Base-by-base conservation (phyloP, 2,797 vertebrate species). In the Lutjanus campechanus region DNA sequence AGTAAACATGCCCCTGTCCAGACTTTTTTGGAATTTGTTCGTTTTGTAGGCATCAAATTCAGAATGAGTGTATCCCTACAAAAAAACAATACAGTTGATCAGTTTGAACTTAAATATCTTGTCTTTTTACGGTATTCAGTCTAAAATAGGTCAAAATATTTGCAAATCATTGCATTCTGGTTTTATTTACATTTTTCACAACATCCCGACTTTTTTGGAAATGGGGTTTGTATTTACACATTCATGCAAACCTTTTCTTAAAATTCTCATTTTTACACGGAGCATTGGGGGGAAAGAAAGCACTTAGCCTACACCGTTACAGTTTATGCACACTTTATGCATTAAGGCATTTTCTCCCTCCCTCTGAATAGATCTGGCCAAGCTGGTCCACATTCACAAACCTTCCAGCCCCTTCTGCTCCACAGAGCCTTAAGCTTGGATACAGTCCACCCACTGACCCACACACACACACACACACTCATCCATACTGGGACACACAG, bases 361-460 rank as follows among this genome's bases (percentile, higher is more conserved):
- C 8, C 50, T 69, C 63, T 82, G 75, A 78, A 81, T 68, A 58
- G n/a, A 29, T 77, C 73, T 67, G 63, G 54, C 67, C 70, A 67
- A 87, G 64, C 67, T 69, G 50, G 50, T 69, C 36, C 55, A 71
- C 73, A 84, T 81, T 70, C 59, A 82, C 40, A 74, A 82, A 70
- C 73, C 61, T 47, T 69, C 46, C 73, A 70, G 55, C 66, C 55
- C 64, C 65, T n/a, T 82, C 67, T 89, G 46, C 70, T 74, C 60
- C 74, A 67, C 17, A 79, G 82, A 84, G 76, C 72, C 54, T 17
- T 68, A 61, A 76, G 64, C 84, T 74, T 80, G 76, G 85, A 86
- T 44, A 19, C 79, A 67, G 64, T 81, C 88, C 87, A 87, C 22
- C 25, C 78, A 65, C 69, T 83, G 47, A 80, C 74, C 64, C 46